Evolutionary conservation across 2,797 vertebrate genomes (phyloP), one percentile per base, ranked within the genome.

Genomic region (Ataeniobius toweri): DNA sequence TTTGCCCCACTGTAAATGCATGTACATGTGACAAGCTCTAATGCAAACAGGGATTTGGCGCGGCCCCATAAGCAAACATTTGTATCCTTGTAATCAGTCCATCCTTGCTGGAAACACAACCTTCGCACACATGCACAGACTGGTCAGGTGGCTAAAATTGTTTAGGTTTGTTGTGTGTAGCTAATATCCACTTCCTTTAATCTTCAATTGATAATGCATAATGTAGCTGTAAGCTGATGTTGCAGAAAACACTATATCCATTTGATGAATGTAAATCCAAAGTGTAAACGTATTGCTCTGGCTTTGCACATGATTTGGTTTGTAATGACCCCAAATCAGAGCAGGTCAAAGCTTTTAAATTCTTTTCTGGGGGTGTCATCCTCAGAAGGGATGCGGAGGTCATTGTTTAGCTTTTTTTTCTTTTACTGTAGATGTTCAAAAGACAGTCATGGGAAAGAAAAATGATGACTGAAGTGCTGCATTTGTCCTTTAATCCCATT

Each of bases 271-370:
- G 16, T 80, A 81, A 84, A 85, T 79, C 78, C 71, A 75, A 63
- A 80, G 83, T 85, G 86, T 85, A 81, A 87, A 85, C 75, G 69
- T 80, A 88, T 85, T 76, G 76, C 79, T 87, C 86, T 89, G 82
- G 83, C 82, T 85, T 78, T 82, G 78, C 65, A 75, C 81, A 78
- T 73, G 41, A 77, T 91, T 88, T 81, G 58, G 79, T 73, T 46
- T 71, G 79, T 88, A 85, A 88, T 86, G 81, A 86, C 83, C 77
- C 12, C 44, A 77, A 81, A 89, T 82, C 79, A 80, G 79, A 83
- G 78, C 59, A 51, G 87, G 88, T 89, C 81, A 86, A 83, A 87
- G 85, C 80, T 88, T 79, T 88, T 89, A 85, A 68, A 79, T 81
- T 82, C 2, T 82, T 63, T 73, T 73, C 36, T 76, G 56, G 39